Percentiles rank a stretch among this genome's conserved stretches.
phyloP scores from a whole-genome alignment of 2,113 vertebrate genomes.

The Leptobrachium leishanense region DNA sequence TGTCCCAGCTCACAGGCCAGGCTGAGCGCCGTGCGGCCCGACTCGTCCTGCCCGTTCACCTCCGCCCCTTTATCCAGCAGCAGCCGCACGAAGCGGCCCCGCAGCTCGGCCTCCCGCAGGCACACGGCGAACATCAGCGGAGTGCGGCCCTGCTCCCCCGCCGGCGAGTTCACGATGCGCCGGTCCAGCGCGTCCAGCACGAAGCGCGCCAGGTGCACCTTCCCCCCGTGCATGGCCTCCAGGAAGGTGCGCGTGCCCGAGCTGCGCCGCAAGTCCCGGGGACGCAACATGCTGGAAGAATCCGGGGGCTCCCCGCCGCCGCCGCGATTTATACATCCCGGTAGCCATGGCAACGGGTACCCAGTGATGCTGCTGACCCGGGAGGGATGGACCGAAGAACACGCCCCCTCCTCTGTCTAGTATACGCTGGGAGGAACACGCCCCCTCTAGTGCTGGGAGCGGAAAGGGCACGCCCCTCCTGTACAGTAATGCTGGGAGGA shows the following conservation, averaged over 20 bases:
- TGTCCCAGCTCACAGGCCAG: constrained; percentile 81
- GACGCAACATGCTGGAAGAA: constrained; percentile 73
- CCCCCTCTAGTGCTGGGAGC: too few relatives aligned
- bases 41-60: constrained; percentile 79
- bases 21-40: constrained; percentile 81
- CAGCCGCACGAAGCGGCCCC: constrained; percentile 76
- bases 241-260: constrained; percentile 86
- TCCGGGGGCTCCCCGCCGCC: neutral
- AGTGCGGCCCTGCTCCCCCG: constrained; percentile 81
- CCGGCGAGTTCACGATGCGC: constrained; percentile 82
- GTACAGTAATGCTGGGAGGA: too few relatives aligned
- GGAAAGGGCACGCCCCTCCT: too few relatives aligned
- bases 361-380: constrained; percentile 11
- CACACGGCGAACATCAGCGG: constrained; percentile 82
- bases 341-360: constrained; percentile 36
- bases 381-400: constrained; percentile 14
- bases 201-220: constrained; percentile 85
- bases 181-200: constrained; percentile 87
- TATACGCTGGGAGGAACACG: too few relatives aligned
- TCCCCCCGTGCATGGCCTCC: constrained; percentile 84
- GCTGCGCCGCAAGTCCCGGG: constrained; percentile 82
- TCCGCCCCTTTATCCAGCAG: constrained; percentile 83
- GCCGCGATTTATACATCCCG: constrained; percentile 15
- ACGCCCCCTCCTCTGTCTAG: neutral
- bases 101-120: constrained; percentile 71